phyloP scores from a whole-genome alignment of 2,113 vertebrate genomes.

The Salvelinus sp. region DNA sequence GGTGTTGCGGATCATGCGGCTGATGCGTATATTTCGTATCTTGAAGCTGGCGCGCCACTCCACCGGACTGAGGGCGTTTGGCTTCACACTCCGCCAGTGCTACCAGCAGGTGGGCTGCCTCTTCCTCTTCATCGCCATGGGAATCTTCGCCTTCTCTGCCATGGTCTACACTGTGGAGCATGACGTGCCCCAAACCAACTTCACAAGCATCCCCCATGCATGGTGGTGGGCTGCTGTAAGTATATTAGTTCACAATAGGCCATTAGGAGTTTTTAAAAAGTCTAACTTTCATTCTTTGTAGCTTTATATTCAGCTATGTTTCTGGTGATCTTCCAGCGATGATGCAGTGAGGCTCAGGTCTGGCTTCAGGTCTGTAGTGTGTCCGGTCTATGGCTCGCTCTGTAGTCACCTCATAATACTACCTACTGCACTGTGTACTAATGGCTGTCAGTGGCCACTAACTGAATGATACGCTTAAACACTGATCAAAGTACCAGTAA shows the following conservation, averaged over 20 bases:
- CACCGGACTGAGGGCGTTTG: slow-evolving; percentile 90
- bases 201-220: slow-evolving; percentile 92
- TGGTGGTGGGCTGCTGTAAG: slow-evolving; percentile 99
- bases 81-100: slow-evolving; percentile 93
- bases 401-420: too few relatives aligned
- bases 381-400: too few relatives aligned
- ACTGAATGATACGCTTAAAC: background rate
- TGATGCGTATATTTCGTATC: slow-evolving; percentile 95
- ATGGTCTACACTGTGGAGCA: slow-evolving; percentile 94
- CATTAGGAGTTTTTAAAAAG: background rate
- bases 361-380: too few relatives aligned
- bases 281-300: too few relatives aligned
- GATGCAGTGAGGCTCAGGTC: too few relatives aligned
- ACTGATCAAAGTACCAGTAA: background rate
- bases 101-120: slow-evolving; percentile 98
- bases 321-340: too few relatives aligned
- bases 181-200: slow-evolving; percentile 88
- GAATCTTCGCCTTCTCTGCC: slow-evolving; percentile 92
- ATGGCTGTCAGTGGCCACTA: background rate
- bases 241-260: slow-evolving; percentile 31
- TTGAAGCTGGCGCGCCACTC: slow-evolving; percentile 96
- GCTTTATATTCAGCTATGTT: too few relatives aligned
- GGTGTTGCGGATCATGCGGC: slow-evolving; percentile 92
- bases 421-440: background rate
- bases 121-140: slow-evolving; percentile 92